These are phyloP conservation scores for Chunga burmeisteri DNA, from an alignment of 2,113 vertebrate species.

Conservation along the genomic window DNA sequence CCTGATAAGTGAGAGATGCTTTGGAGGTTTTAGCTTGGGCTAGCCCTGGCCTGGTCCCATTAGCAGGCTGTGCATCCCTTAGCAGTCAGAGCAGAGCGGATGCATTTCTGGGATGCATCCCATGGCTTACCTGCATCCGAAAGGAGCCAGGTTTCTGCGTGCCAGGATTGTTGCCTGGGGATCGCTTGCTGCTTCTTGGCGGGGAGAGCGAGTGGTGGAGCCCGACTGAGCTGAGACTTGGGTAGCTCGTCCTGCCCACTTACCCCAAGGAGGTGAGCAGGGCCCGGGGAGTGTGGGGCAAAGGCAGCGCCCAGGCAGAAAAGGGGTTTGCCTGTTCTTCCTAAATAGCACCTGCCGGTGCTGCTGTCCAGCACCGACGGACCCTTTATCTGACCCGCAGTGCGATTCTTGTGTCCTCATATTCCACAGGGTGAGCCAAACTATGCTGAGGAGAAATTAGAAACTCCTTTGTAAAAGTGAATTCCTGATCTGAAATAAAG, in stretches of 20 bases:
- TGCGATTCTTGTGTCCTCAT: accelerated
- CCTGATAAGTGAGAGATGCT: accelerated
- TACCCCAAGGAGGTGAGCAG: not conserved
- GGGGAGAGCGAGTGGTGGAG: not conserved
- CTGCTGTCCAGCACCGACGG: not conserved
- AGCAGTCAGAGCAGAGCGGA: accelerated
- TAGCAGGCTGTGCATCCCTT: not conserved
- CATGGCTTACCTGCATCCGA: not conserved
- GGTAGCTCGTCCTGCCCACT: not conserved
- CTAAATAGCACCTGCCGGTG: not conserved
- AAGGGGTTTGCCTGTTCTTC: not conserved
- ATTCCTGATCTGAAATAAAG: not conserved
- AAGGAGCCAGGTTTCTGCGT: not conserved
- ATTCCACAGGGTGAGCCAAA: not conserved
- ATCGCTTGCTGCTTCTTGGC: not conserved
- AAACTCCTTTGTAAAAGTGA: not conserved
- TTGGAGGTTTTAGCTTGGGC: not conserved
- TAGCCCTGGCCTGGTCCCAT: not conserved
- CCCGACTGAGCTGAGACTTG: not conserved
- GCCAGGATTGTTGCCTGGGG: not conserved
- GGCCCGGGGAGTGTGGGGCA: not conserved
- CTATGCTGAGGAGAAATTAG: not conserved
- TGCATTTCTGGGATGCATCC: not conserved
- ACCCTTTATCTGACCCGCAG: accelerated
- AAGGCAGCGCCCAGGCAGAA: not conserved